These are phyloP conservation scores for Staurois parvus DNA, from an alignment of 2,797 vertebrate genomes.

Conservation along the genomic window DNA sequence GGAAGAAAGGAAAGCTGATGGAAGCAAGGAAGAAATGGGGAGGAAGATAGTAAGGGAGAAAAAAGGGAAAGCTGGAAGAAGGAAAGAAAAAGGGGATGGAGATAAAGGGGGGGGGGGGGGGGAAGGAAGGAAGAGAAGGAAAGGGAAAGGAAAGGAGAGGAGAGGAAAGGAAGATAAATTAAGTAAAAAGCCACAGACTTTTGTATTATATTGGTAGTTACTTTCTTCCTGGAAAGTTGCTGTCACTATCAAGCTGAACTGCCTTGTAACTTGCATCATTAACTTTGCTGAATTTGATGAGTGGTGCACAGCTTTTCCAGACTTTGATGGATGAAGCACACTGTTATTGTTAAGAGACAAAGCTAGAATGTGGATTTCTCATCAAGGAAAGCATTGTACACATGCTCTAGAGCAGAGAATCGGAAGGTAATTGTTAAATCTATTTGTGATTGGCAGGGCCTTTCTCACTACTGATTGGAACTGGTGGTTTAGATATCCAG, in stretches of 20 bases:
- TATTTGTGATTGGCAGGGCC: slow-evolving; percentile 36
- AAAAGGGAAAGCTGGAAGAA: background rate
- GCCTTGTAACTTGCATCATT: slow-evolving; percentile 49
- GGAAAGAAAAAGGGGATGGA: background rate
- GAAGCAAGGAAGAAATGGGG: background rate
- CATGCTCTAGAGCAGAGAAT: slow-evolving; percentile 14
- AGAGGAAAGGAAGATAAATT: background rate
- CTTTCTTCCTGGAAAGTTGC: slow-evolving; percentile 14
- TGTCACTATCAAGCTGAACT: slow-evolving; percentile 38
- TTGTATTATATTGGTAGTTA: background rate
- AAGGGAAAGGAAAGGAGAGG: background rate
- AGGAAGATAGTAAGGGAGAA: background rate
- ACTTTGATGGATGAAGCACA: slow-evolving; percentile 44
- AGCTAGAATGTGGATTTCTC: slow-evolving; percentile 39
- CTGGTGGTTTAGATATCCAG: background rate
- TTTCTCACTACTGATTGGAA: slow-evolving; percentile 28
- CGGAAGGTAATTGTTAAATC: slow-evolving; percentile 36
- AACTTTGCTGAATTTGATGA: slow-evolving; percentile 39
- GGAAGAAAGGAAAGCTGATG: background rate
- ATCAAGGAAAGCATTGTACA: slow-evolving; percentile 37
- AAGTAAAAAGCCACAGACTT: background rate
- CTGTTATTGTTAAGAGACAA: slow-evolving; percentile 41
- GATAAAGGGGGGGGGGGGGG: too few species aligned
- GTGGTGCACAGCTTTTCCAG: slow-evolving; percentile 30
- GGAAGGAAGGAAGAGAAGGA: background rate